phyloP scores from a whole-genome alignment of 92 coral and sea anemone species.

The Blastomussa wellsi region DNA sequence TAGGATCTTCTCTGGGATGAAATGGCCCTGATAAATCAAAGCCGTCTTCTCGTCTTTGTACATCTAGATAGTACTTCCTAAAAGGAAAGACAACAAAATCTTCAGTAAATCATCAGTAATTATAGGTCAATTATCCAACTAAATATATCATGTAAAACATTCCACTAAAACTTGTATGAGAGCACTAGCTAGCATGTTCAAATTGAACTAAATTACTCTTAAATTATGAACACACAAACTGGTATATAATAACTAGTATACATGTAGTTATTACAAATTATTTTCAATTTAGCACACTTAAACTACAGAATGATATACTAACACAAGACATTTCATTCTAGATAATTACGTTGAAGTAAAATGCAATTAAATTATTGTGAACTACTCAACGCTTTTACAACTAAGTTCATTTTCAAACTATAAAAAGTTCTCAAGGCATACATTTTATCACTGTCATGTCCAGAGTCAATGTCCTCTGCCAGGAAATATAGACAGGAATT shows the following conservation, averaged over 20 bases:
- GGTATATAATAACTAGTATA: background rate
- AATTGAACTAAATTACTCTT: background rate
- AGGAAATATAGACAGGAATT: conserved; percentile 79
- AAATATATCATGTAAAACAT: background rate
- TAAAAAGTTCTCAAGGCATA: conserved; percentile 21
- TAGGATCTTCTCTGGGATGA: conserved; percentile 86
- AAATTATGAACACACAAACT: background rate
- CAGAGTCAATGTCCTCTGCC: conserved; percentile 70
- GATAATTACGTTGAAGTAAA: background rate
- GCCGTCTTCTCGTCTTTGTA: conserved; percentile 92
- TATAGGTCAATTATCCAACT: background rate
- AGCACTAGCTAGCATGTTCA: background rate
- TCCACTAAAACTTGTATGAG: background rate
- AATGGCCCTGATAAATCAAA: conserved; percentile 95
- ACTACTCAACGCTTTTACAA: background rate
- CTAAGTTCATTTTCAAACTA: background rate
- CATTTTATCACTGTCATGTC: conserved; percentile 49
- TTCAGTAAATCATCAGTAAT: background rate
- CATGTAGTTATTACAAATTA: background rate
- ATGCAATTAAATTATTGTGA: background rate
- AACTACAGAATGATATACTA: background rate
- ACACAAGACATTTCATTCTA: background rate
- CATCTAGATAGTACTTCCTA: conserved; percentile 95
- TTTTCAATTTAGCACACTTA: background rate
- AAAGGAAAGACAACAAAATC: background rate